Conservation (phyloP, 2,888 invertebrate genomes). For the Helobdella robusta region DNA sequence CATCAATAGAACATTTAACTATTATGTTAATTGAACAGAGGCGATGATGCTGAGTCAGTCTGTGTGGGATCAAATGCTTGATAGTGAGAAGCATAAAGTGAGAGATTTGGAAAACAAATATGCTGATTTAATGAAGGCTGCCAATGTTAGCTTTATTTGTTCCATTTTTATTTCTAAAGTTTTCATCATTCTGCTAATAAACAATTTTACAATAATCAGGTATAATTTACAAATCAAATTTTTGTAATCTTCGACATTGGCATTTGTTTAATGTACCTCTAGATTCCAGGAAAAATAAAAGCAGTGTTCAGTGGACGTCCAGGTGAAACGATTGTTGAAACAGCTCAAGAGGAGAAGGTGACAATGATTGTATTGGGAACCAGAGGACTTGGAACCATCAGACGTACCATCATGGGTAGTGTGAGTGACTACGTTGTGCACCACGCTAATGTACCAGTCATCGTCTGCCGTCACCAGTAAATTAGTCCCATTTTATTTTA, state of each 20-base stretch:
- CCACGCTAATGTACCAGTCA: slow-evolving; percentile 29
- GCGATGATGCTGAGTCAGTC: slow-evolving; percentile 34
- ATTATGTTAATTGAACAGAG: no score
- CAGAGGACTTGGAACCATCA: slow-evolving; percentile 28
- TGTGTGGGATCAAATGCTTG: slow-evolving; percentile 35
- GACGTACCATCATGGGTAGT: slow-evolving; percentile 31
- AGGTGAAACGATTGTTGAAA: slow-evolving; percentile 30
- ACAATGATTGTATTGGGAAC: slow-evolving; percentile 31
- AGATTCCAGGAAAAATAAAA: slow-evolving; percentile 32
- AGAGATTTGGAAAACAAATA: slow-evolving; percentile 31
- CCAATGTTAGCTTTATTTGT: slow-evolving; percentile 22
- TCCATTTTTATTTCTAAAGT: neutral
- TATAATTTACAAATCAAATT: no score
- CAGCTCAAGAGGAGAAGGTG: slow-evolving; percentile 26
- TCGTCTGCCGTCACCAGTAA: slow-evolving; percentile 27
- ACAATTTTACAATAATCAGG: neutral
- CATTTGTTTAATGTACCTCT: no score
- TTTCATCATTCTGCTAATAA: neutral
- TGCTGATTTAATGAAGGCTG: slow-evolving; percentile 31
- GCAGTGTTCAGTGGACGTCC: slow-evolving; percentile 31
- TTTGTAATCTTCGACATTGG: neutral
- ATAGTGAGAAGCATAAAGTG: slow-evolving; percentile 33
- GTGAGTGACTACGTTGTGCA: slow-evolving; percentile 32
- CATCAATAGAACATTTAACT: no score
- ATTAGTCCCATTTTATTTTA: neutral